phyloP scores from a whole-genome alignment of 2,113 vertebrate species.

The Pomatostomus ruficeps region DNA sequence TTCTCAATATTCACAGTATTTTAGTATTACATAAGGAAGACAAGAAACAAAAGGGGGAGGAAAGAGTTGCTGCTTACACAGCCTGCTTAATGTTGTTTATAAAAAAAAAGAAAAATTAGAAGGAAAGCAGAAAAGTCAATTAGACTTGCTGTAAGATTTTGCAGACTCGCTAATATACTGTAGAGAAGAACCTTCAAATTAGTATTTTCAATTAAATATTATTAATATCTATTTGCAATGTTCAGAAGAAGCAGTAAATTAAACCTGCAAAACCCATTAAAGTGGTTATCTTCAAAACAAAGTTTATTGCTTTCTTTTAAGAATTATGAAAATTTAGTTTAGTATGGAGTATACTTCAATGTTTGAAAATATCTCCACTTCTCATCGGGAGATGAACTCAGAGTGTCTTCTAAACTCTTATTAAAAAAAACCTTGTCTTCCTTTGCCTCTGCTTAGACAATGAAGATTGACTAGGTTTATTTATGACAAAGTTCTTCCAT shows the following conservation, averaged over 20 bases:
- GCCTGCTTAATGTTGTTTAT: neutral
- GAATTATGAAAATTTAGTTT: neutral
- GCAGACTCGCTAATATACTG: neutral
- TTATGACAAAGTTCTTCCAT: neutral
- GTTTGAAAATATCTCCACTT: neutral
- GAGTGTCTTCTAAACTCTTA: neutral
- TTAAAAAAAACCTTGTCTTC: neutral
- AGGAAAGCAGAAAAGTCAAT: neutral
- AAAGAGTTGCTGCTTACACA: neutral
- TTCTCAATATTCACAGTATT: neutral
- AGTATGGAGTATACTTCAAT: neutral
- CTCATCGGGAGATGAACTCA: neutral
- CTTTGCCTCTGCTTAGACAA: neutral
- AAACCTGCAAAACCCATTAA: neutral
- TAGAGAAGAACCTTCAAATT: neutral
- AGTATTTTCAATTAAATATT: neutral
- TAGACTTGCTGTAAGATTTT: neutral
- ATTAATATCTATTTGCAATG: neutral
- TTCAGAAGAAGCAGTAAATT: neutral
- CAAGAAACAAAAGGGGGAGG: slow-evolving; percentile 20
- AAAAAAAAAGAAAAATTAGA: neutral
- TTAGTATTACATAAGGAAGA: slow-evolving; percentile 10
- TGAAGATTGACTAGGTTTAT: neutral
- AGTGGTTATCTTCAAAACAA: neutral
- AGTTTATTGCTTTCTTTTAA: neutral